Conservation (phyloP, 2,113 vertebrate genomes). For the Heterocephalus glaber region DNA sequence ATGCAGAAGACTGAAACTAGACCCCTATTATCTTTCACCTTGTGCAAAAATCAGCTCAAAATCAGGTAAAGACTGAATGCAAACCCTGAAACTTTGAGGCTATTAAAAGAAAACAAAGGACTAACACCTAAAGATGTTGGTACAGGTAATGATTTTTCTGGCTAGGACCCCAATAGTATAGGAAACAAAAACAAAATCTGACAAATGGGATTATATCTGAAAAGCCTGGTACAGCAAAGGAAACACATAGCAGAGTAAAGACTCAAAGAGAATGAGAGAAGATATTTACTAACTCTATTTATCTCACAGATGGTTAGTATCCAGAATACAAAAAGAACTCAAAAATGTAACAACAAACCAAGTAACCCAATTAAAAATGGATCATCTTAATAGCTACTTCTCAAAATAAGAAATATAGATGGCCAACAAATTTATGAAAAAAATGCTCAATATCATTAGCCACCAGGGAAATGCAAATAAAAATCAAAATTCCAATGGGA, state of each 20-base stretch:
- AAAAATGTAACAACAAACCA: background rate
- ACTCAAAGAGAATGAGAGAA: background rate
- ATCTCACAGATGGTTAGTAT: background rate
- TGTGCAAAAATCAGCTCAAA: background rate
- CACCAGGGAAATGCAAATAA: background rate
- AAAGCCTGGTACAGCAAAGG: background rate
- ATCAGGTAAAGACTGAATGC: background rate
- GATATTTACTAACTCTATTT: background rate
- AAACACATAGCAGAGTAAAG: background rate
- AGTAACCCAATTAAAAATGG: background rate
- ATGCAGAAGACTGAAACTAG: background rate
- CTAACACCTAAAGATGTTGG: background rate
- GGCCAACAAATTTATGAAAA: background rate
- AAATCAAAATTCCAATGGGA: background rate
- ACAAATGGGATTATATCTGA: background rate
- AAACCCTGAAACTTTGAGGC: background rate
- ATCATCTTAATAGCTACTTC: background rate
- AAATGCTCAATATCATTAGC: background rate
- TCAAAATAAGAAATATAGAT: background rate
- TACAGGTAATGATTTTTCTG: background rate
- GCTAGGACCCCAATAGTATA: background rate
- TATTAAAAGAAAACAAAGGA: background rate
- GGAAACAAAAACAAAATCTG: background rate
- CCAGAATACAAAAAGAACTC: background rate
- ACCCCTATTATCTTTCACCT: background rate